Evolutionary conservation across 2,797 vertebrate species (phyloP).

Genomic region (Dryobates pubescens): DNA sequence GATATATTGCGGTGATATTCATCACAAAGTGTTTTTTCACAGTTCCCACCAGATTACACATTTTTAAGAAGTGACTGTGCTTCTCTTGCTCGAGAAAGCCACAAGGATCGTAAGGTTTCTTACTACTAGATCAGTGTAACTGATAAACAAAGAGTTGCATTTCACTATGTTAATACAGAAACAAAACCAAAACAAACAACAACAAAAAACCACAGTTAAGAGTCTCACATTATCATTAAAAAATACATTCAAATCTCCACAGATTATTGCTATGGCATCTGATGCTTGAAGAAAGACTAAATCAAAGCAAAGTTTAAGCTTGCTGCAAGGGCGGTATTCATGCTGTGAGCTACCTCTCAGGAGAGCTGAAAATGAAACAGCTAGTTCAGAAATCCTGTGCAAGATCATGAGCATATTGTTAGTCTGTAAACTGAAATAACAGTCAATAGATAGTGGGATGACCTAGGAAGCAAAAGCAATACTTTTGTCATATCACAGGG

Average conservation of each 20-base stretch:
- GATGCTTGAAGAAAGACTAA: not conserved
- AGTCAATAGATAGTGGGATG: not conserved
- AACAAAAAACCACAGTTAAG: not conserved
- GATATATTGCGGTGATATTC: not conserved
- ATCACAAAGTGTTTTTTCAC: not conserved
- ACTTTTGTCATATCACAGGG: not conserved
- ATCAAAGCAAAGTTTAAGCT: not conserved
- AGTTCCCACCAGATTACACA: not conserved
- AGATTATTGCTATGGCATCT: not conserved
- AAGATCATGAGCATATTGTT: not conserved
- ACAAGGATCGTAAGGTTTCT: not conserved
- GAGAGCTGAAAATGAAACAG: not conserved
- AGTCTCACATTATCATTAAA: not conserved
- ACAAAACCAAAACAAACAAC: not conserved
- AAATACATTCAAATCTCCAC: not conserved
- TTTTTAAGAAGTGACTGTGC: not conserved
- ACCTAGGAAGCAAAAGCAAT: not conserved
- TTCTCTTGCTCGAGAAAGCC: not conserved
- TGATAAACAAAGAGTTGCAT: not conserved
- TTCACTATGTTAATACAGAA: not conserved
- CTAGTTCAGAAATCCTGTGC: not conserved
- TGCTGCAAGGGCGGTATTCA: not conserved
- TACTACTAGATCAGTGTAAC: not conserved
- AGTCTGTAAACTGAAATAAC: not conserved
- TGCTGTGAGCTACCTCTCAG: not conserved